phyloP scores from a whole-genome alignment of 2,888 invertebrate species.

The Eilema depressum region DNA sequence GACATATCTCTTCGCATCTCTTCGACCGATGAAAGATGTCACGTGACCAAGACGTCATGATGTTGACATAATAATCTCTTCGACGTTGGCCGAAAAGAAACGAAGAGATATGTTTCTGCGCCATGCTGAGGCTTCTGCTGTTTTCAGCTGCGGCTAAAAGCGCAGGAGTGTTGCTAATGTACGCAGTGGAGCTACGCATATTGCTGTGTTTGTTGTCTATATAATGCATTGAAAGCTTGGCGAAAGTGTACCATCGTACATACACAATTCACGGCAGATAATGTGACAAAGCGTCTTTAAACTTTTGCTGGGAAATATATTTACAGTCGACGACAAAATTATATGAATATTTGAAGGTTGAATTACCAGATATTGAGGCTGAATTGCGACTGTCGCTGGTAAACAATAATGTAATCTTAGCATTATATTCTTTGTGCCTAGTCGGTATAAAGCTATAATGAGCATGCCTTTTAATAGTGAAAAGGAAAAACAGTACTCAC shows the following conservation, averaged over 20 bases:
- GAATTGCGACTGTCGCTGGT: background rate
- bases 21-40: no score
- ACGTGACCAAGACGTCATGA: no score
- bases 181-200: slow-evolving; percentile 5
- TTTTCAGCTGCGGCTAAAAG: background rate
- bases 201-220: slow-evolving; percentile 11
- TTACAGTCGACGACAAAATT: background rate
- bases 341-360: background rate
- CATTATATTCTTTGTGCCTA: background rate
- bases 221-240: background rate
- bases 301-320: background rate
- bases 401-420: background rate
- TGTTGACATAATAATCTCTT: no score
- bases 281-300: background rate
- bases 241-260: background rate
- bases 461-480: background rate
- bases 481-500: no score
- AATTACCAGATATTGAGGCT: background rate
- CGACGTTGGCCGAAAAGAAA: no score
- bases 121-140: no score
- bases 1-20: no score
- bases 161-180: background rate
- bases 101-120: no score
- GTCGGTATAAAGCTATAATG: background rate
- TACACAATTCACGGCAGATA: background rate